These are phyloP conservation scores for Amiota communis DNA, from an alignment of 2,888 invertebrate species.

Conservation along the genomic window DNA sequence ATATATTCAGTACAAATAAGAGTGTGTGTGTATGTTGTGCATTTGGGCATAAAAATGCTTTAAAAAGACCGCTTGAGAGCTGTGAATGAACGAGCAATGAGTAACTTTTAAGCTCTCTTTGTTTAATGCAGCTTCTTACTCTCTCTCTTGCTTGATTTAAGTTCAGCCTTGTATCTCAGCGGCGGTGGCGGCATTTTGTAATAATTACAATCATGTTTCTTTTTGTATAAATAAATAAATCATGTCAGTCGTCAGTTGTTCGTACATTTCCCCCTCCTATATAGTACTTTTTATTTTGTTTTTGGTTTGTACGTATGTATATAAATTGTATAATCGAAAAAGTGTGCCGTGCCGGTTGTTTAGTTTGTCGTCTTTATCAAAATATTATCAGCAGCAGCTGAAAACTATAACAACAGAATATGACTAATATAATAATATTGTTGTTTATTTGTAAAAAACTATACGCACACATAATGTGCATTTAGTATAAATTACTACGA, in stretches of 20 bases:
- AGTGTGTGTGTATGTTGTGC: not conserved
- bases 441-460: not conserved
- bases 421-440: not conserved
- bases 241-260: not conserved
- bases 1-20: slow-evolving; percentile 48
- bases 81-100: not conserved
- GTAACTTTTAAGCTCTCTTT: not conserved
- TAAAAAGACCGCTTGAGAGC: not conserved
- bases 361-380: slow-evolving; percentile 4
- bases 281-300: too few species aligned
- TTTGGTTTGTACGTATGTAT: not conserved
- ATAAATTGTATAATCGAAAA: slow-evolving; percentile 8
- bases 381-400: not conserved
- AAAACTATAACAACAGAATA: slow-evolving; percentile 5
- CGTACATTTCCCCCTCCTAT: too few species aligned
- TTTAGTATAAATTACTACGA: not conserved
- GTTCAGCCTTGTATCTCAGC: not conserved
- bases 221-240: not conserved
- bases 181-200: not conserved
- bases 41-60: not conserved
- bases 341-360: not conserved
- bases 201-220: slow-evolving; percentile 1
- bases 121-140: not conserved
- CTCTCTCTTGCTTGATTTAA: not conserved
- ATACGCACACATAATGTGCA: not conserved